Conservation (phyloP, 2,113 vertebrate species). For the Coregonus clupeaformis region DNA sequence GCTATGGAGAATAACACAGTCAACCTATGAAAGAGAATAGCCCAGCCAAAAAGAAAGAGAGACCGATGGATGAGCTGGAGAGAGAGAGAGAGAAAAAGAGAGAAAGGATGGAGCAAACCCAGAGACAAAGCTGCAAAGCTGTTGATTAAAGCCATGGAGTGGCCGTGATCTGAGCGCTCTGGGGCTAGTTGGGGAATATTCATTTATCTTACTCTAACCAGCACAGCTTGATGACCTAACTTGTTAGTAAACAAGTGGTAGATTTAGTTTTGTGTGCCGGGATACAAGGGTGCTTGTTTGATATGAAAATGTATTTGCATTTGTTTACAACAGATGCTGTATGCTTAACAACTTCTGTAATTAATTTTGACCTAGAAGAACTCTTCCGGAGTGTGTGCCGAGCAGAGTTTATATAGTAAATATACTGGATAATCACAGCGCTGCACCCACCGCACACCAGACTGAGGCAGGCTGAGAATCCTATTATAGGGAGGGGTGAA, state of each 20-base stretch:
- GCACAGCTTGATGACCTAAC: slow-evolving; percentile 51
- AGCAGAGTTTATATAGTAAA: slow-evolving; percentile 46
- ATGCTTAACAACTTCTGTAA: slow-evolving; percentile 70
- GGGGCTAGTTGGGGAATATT: slow-evolving; percentile 43
- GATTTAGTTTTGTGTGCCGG: slow-evolving; percentile 43
- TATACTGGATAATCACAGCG: slow-evolving; percentile 21
- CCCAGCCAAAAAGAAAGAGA: background rate
- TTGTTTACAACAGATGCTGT: slow-evolving; percentile 76
- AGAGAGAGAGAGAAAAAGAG: slow-evolving; percentile 1
- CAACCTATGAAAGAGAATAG: background rate
- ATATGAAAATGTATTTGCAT: slow-evolving; percentile 71
- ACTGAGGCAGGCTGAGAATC: slow-evolving; percentile 44
- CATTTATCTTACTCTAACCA: slow-evolving; percentile 37
- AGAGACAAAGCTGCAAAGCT: slow-evolving; percentile 32
- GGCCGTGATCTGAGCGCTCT: slow-evolving; percentile 28
- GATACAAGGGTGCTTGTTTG: slow-evolving; percentile 65
- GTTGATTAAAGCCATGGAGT: slow-evolving; percentile 37
- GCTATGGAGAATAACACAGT: slow-evolving; percentile 9
- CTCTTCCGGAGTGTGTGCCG: slow-evolving; percentile 31
- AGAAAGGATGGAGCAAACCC: slow-evolving; percentile 19
- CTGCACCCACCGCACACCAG: slow-evolving; percentile 5
- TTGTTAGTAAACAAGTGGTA: slow-evolving; percentile 53
- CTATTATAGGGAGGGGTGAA: slow-evolving; percentile 43
- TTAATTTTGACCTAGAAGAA: slow-evolving; percentile 69
- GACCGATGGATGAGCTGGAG: background rate